A percentile compares a stretch with the other conserved stretches of the same genome.
These are phyloP conservation scores for Heliothis subflexa DNA, from an alignment of 1,140 invertebrate species.

Conservation along the genomic window DNA sequence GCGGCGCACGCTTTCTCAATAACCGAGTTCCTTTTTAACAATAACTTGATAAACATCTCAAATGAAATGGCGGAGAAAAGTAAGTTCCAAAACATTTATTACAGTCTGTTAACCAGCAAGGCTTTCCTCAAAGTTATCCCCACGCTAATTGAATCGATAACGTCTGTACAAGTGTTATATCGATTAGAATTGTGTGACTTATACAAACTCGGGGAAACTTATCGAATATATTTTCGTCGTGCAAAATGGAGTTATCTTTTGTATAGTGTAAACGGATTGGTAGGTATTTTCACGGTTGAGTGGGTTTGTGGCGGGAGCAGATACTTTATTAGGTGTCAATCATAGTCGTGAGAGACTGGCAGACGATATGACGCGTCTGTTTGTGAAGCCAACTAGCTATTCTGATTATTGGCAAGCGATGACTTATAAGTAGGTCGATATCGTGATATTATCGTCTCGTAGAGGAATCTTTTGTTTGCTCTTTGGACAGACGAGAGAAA, in stretches of 20 bases:
- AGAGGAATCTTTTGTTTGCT: too few species aligned
- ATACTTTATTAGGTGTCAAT: conserved; percentile 37
- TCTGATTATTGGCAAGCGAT: background rate
- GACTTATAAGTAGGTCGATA: too few species aligned
- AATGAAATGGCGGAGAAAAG: conserved; percentile 35
- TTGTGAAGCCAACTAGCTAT: background rate
- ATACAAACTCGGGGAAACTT: conserved; percentile 19
- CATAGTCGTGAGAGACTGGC: conserved; percentile 9
- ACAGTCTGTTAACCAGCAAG: conserved; percentile 29
- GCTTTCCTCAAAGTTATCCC: conserved; percentile 26
- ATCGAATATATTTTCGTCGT: conserved; percentile 24
- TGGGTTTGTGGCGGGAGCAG: conserved; percentile 14
- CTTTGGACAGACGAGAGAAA: too few species aligned
- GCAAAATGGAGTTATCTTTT: conserved; percentile 26
- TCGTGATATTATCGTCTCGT: too few species aligned
- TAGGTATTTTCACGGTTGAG: conserved; percentile 21
- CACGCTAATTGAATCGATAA: conserved; percentile 41
- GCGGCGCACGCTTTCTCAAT: background rate
- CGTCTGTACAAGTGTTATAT: background rate
- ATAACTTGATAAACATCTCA: conserved; percentile 22
- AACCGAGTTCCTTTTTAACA: background rate
- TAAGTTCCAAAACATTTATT: conserved; percentile 39
- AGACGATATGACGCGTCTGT: background rate
- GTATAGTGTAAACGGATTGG: conserved; percentile 31
- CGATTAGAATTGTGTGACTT: conserved; percentile 38